Evolutionary conservation across 1,140 invertebrate species (phyloP), one percentile per base, ranked within the genome.

Genomic region (Anastatus disparis): DNA sequence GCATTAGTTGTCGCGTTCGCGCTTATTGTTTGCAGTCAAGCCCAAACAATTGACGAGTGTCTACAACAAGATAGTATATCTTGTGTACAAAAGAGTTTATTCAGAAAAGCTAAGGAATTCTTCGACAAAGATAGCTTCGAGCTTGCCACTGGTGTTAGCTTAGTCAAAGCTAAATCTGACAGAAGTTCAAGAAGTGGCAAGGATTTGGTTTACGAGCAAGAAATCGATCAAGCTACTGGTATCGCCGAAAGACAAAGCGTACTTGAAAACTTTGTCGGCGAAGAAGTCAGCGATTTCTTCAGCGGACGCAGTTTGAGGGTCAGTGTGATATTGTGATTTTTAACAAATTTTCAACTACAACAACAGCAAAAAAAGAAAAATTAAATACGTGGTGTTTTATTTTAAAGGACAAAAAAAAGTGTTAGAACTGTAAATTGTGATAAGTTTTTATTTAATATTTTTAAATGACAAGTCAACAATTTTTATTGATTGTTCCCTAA

Each of bases 11-110:
- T 74, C 27, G 63, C 75, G 44, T 62, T 75, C 22, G 70, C 80
- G 52, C n/a, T n/a, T n/a, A n/a, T n/a, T n/a, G 78, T 72, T 29
- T 50, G 78, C 17, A 77, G 75, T 35, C 74, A 71, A 10, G 83
- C 74, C 9, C 82, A 84, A 50, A 82, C 56, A 29, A 73, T 87
- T 48, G 82, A 88, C 63, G 86, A 89, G 66, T 91, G 90, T 75
- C 81, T 91, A 26, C 82, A 87, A 69, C 85, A 89, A 75, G 90
- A 91, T 83, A 91, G 90, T 65, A 90, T 91, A 64, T 88, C 89
- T 59, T 91, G 90, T 81, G 80, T 91, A 55, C 90, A 91, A 79
- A 85, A 89, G 74, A 85, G 78, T 61, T 77, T 91, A 48, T 91
- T 87, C 83, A 84, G 89, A 29, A 87, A 85, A 73, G 88, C 89